A percentile compares a stretch with the other conserved stretches of the same genome.
Evolutionary conservation across 2,113 vertebrate genomes (phyloP).

Genomic region (Oncorhynchus keta): DNA sequence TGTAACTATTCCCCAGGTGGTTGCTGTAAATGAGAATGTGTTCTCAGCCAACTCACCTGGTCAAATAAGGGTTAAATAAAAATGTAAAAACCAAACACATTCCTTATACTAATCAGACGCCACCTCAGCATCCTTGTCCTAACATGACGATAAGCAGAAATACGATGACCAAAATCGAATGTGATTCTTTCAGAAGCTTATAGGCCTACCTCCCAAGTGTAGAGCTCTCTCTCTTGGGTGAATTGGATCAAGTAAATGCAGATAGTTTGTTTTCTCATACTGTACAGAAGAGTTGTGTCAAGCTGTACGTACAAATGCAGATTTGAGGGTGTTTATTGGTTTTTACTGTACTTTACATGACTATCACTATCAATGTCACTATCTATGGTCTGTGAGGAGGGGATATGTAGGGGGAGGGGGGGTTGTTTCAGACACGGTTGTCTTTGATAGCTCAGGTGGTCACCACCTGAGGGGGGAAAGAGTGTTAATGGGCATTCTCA

Average conservation of each 20-base stretch:
- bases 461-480: constrained; percentile 68
- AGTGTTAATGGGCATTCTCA: constrained; percentile 69
- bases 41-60: too few species aligned
- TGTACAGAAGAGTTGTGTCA: too few species aligned
- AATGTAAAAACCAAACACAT: neutral
- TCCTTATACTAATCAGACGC: neutral
- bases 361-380: neutral
- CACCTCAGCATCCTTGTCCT: neutral
- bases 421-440: constrained; percentile 57
- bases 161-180: too few species aligned
- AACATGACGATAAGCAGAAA: neutral
- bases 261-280: neutral
- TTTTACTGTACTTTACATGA: neutral
- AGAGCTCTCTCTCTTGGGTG: neutral
- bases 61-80: neutral
- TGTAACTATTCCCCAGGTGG: too few species aligned
- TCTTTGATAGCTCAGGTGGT: constrained; percentile 75
- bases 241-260: neutral
- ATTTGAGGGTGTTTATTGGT: too few species aligned
- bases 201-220: neutral
- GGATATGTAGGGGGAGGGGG: constrained; percentile 5
- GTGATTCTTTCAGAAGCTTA: too few species aligned
- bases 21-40: too few species aligned
- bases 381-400: neutral
- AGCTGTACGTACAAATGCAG: too few species aligned